phyloP scores from a whole-genome alignment of 2,797 vertebrate species.

The Malurus splendens region DNA sequence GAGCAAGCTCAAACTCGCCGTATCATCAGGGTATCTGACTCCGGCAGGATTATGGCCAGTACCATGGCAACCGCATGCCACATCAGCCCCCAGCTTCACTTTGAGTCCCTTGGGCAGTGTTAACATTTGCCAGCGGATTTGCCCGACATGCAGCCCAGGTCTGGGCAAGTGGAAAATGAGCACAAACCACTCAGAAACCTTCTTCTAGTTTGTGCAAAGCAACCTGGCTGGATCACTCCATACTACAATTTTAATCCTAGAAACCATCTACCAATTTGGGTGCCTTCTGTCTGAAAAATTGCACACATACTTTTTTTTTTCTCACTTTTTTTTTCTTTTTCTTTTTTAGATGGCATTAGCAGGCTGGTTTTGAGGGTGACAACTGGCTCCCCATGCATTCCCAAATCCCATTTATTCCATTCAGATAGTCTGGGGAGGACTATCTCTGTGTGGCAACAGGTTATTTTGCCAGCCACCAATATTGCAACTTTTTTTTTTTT shows the following conservation, averaged over 20 bases:
- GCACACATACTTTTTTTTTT: rapidly evolving
- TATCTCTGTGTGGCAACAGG: neutral
- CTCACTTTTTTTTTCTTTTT: too few species aligned
- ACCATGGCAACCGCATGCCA: slow-evolving; percentile 51
- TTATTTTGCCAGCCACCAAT: neutral
- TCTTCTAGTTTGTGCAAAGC: neutral
- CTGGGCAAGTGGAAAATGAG: slow-evolving; percentile 18
- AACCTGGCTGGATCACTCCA: neutral
- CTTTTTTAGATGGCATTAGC: neutral
- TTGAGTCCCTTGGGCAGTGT: slow-evolving; percentile 43
- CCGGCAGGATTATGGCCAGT: slow-evolving; percentile 23
- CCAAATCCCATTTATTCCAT: neutral
- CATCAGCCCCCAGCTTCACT: slow-evolving; percentile 44
- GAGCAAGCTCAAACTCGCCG: slow-evolving; percentile 20
- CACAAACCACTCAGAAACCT: neutral
- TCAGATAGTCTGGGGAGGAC: neutral
- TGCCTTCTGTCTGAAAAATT: neutral
- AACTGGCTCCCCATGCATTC: neutral
- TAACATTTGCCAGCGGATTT: slow-evolving; percentile 52
- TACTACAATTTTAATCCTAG: neutral
- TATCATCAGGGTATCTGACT: slow-evolving; percentile 40
- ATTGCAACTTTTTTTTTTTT: neutral
- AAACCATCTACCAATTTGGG: neutral
- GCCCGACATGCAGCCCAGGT: slow-evolving; percentile 17
- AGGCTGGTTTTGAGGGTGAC: neutral